A percentile compares a stretch with the other conserved stretches of the same genome.
Evolutionary conservation across 2,888 invertebrate species (phyloP).

Genomic region (Diaprepes abbreviatus): DNA sequence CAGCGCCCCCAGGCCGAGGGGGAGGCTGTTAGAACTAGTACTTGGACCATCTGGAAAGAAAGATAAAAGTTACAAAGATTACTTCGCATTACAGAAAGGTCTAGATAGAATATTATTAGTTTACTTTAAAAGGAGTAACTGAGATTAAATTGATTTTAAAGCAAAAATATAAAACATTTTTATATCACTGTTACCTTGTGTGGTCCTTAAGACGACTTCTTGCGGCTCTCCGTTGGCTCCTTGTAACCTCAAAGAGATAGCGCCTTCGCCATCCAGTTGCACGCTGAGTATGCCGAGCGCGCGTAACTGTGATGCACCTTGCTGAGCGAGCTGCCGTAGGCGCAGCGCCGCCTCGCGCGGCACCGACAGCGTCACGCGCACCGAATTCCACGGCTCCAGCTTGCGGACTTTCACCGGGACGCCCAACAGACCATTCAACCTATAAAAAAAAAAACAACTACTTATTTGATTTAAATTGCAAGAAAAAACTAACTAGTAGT

Average conservation of each 20-base stretch:
- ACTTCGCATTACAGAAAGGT: too few relatives aligned
- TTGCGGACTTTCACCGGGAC: constrained; percentile 75
- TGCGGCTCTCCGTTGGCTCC: constrained; percentile 75
- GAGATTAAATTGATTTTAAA: too few relatives aligned
- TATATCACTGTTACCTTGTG: constrained; percentile 40
- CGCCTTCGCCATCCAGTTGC: constrained; percentile 92
- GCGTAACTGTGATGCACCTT: constrained; percentile 89
- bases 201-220: constrained; percentile 77
- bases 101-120: too few relatives aligned
- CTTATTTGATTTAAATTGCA: too few relatives aligned
- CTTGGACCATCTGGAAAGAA: constrained; percentile 27
- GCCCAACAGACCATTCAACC: constrained; percentile 81
- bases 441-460: constrained; percentile 69
- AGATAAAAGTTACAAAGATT: too few relatives aligned
- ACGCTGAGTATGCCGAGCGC: constrained; percentile 95
- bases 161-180: too few relatives aligned
- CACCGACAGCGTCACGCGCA: constrained; percentile 97
- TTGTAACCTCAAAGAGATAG: constrained; percentile 77
- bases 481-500: too few relatives aligned
- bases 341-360: constrained; percentile 95
- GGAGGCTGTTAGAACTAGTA: constrained; percentile 28
- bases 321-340: constrained; percentile 87
- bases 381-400: constrained; percentile 98
- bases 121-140: too few relatives aligned
- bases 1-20: constrained; percentile 32